Evolutionary conservation across 1,140 invertebrate genomes (phyloP).

Genomic region (Drosophila pseudoobscura): DNA sequence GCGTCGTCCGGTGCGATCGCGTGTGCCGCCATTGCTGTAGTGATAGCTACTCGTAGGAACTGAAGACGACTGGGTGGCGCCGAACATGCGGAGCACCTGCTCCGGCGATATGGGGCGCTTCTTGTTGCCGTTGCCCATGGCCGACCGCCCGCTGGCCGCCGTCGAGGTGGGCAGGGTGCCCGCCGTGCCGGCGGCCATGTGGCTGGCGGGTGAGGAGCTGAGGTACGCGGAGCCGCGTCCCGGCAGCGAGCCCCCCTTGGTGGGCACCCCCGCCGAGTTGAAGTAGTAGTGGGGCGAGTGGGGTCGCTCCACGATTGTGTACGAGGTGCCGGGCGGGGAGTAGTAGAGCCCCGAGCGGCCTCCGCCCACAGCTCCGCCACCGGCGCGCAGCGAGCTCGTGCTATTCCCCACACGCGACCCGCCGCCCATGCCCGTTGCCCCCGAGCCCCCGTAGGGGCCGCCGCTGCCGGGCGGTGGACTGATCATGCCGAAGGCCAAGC

Average conservation of each 20-base stretch:
- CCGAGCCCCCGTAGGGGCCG: conserved; percentile 51
- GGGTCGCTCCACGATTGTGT: conserved; percentile 92
- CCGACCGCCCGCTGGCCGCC: conserved; percentile 58
- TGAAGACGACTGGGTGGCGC: conserved; percentile 84
- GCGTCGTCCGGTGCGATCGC: conserved; percentile 83
- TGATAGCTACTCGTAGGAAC: conserved; percentile 83
- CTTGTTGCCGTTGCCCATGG: conserved; percentile 84
- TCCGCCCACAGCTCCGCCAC: conserved; percentile 44
- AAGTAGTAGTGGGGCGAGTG: conserved; percentile 87
- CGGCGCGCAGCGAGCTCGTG: conserved; percentile 76
- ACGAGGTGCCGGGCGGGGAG: conserved; percentile 90
- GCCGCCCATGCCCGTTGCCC: conserved; percentile 55
- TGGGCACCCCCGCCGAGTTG: conserved; percentile 82
- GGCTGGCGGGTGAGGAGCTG: conserved; percentile 84
- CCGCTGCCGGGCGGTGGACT: conserved; percentile 78
- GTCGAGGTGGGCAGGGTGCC: conserved; percentile 81
- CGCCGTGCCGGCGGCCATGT: conserved; percentile 83
- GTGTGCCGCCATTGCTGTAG: conserved; percentile 80
- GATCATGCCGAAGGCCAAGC: conserved; percentile 75
- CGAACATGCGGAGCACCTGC: conserved; percentile 89
- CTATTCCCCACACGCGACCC: conserved; percentile 77
- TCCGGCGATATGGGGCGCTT: conserved; percentile 90
- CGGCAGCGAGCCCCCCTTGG: conserved; percentile 81
- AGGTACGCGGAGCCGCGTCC: conserved; percentile 86
- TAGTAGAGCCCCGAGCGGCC: conserved; percentile 87